Percentiles rank a stretch among this genome's conserved stretches.
These are phyloP conservation scores for Rattus norvegicus DNA, from an alignment of 2,113 vertebrate genomes.

Conservation along the genomic window GRCr8 NC_086035.1:30980001-30980500, in stretches of 20 bases:
- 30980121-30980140: not conserved
- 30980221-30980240: not conserved
- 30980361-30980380: not conserved
- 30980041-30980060: not conserved
- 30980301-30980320: not conserved
- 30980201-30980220: too few relatives aligned
- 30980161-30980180: not conserved
- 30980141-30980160: not conserved
- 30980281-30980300: not conserved
- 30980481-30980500: not conserved
- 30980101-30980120: not conserved
- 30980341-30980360: not conserved
- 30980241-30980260: not conserved
- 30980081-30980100: not conserved
- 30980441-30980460: not conserved
- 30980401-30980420: not conserved
- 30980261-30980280: not conserved
- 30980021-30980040: not conserved
- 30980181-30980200: not conserved
- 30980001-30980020: not conserved
- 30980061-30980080: not conserved
- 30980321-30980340: not conserved
- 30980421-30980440: not conserved
- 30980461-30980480: not conserved
- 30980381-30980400: not conserved